Conservation (phyloP, 2,888 invertebrate genomes). For the Thera obeliscata region DNA sequence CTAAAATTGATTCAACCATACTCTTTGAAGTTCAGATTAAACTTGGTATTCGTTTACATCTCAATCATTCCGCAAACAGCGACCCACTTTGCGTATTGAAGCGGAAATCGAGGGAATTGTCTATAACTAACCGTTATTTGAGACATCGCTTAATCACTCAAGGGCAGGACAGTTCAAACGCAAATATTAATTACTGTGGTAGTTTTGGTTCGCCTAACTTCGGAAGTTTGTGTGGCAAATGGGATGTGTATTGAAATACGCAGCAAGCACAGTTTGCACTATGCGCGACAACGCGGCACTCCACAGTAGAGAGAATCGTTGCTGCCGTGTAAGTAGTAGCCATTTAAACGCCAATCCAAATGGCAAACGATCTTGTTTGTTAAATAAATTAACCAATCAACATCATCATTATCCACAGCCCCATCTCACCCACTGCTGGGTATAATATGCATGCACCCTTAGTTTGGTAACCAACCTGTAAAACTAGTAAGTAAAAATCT, state of each 20-base stretch:
- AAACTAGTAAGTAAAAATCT: too few species aligned
- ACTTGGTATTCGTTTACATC: conserved; percentile 38
- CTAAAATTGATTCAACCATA: conserved; percentile 2
- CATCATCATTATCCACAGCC: too few species aligned
- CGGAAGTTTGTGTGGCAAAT: conserved; percentile 59
- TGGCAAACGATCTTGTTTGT: too few species aligned
- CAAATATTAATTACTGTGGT: conserved; percentile 82
- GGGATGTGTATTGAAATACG: not conserved
- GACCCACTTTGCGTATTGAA: conserved; percentile 57
- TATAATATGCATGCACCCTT: too few species aligned
- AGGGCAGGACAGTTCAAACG: conserved; percentile 79
- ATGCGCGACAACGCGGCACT: too few species aligned
- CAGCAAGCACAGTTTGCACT: too few species aligned
- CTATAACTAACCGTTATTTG: conserved; percentile 73
- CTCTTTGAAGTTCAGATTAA: conserved; percentile 28
- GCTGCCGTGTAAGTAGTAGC: too few species aligned
- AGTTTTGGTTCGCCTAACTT: conserved; percentile 78
- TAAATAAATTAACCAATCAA: too few species aligned
- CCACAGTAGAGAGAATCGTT: too few species aligned
- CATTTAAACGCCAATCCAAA: too few species aligned
- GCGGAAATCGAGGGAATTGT: conserved; percentile 70
- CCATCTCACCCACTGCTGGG: too few species aligned
- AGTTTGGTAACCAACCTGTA: too few species aligned
- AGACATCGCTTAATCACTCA: conserved; percentile 79
- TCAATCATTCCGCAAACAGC: conserved; percentile 53